Base-by-base conservation (phyloP, 2,113 vertebrate species). In the Amphiprion ocellaris region DNA sequence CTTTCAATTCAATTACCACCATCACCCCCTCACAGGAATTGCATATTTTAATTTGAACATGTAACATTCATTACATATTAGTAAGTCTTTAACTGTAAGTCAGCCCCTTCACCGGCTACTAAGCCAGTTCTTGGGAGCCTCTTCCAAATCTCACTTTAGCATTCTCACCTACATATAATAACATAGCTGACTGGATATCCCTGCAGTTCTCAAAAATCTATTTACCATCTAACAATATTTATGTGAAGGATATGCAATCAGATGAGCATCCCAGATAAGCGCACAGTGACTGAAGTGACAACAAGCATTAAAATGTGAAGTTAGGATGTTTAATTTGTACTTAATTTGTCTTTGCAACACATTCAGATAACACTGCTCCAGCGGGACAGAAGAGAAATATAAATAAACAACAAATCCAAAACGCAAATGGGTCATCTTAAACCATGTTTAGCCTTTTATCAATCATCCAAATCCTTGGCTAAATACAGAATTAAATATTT, bases 1-100 rank as follows among this genome's bases (percentile, higher is more conserved):
- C n/a, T 52, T 67, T 50, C 71, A 69, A 83, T 67, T 81, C 5
- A 53, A 69, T 79, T 77, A 73, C 60, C 14, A 49, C 33, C 15
- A 73, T 60, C 14, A 49, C 33, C 15, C 46, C 23, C 33, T n/a
- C 10, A 12, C 14, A 55, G 28, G 23, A 64, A 39, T 12, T 62
- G 19, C 12, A 59, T 41, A 21, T 58, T 68, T 44, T 15, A 44
- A 44, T 44, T 44, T 44, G 15, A 2, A 44, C 11, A 44, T 44
- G 41, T 4, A 44, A 44, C 2, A 12, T 15, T 15, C 41, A 15
- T 44, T 44, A 44, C 41, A 15, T 44, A 15, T 44, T 44, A 44
- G 12, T 41, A 41, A 41, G 39, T 44, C 4, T 44, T 12, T 44
- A 12, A 60, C 41, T 67, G 39, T 23, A 0, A 54, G 5, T 52